A percentile compares a stretch with the other conserved stretches of the same genome.
Conservation (phyloP, 2,797 vertebrate species). For the Oreochromis grahami region DNA sequence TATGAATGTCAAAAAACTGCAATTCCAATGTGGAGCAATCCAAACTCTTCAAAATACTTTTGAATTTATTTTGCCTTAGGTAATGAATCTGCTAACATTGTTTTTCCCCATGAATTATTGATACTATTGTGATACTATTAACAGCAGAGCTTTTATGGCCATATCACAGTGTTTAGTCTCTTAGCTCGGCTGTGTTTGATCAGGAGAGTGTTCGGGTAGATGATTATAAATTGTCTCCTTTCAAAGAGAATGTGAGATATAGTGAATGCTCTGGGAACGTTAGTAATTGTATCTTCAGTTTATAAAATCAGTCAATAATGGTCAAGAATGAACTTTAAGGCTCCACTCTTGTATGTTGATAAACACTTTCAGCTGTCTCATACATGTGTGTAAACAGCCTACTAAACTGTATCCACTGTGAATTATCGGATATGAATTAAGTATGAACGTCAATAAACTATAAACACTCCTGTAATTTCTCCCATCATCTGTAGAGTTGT, state of each 20-base stretch:
- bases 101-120: background rate
- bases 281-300: background rate
- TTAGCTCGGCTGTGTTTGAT: background rate
- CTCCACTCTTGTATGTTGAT: background rate
- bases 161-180: background rate
- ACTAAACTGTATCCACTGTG: background rate
- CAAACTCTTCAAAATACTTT: background rate
- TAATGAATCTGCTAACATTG: background rate
- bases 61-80: background rate
- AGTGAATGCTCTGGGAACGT: background rate
- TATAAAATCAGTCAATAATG: background rate
- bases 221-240: background rate
- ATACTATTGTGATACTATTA: background rate
- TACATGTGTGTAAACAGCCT: background rate
- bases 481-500: background rate
- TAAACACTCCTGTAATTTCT: background rate
- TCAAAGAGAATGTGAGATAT: background rate
- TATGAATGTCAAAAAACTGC: background rate
- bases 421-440: background rate
- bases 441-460: background rate
- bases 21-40: background rate
- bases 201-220: background rate
- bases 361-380: background rate
- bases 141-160: background rate
- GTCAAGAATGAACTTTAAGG: background rate